Evolutionary conservation across 2,113 vertebrate species (phyloP), one percentile per base, ranked within the genome.

Genomic region (Emberiza fucata): DNA sequence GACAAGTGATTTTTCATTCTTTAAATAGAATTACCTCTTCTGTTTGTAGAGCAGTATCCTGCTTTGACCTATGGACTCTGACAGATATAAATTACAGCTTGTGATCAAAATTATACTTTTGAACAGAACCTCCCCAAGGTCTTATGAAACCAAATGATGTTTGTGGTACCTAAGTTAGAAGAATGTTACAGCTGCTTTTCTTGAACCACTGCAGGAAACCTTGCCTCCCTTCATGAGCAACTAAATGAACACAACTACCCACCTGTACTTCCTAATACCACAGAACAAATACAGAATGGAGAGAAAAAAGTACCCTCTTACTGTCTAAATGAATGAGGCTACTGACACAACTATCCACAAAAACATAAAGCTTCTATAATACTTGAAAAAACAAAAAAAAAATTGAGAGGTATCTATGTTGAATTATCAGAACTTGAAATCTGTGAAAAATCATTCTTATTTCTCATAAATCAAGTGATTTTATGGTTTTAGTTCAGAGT

Each of bases 1-100:
- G 95, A 94, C 81, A 96, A 93, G 93, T 73, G 86, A 95, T 96
- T 91, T 92, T 91, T 93, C 92, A 86, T 81, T 95, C 85, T 88
- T 93, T 86, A 94, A 91, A 95, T 65, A 96, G 86, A 88, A 66
- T 59, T 80, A 86, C 82, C 51, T 90, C 44, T 76, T 77, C 84
- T 86, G 39, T 78, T 77, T 81, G 78, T 76, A 90, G 92, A 78
- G 61, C 50, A 69, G 59, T 78, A 81, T 84, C 88, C 94, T 69
- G 42, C 39, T 93, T 82, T 84, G 86, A 95, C 68, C 94, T 69
- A 39, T 53, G 63, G 61, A 47, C 29, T 87, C 86, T 90, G 86
- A 92, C 88, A 92, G 77, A 81, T 91, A 94, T 29, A 91, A 84
- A 88, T 94, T 93, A 90, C 1, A 86, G 60, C 82, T 86, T 1